Evolutionary conservation across 1,140 invertebrate genomes (phyloP), one percentile per base, ranked within the genome.

Genomic region (Zaprionus camerounensis): DNA sequence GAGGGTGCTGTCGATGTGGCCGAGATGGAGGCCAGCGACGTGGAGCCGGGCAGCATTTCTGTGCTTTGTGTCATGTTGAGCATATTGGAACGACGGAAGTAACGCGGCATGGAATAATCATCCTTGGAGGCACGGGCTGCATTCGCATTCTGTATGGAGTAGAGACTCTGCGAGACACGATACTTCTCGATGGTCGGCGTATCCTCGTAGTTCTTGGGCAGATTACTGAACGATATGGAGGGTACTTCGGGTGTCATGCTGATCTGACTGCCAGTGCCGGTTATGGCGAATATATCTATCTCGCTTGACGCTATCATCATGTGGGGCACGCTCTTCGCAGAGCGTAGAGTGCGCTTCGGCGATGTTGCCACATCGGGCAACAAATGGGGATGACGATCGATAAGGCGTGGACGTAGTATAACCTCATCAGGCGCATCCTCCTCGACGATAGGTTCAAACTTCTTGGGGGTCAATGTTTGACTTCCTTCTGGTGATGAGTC

Each of bases 231-330:
- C 20, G 92, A 93, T 59, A 93, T 93, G 3, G 86, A 93, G 4
- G 92, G 92, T 11, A 93, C 91, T 78, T 93, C 92, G 2, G 92
- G 92, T 9, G 92, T 93, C 92, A 93, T 93, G 64, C 92, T 92
- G 7, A 93, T 92, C 46, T 86, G 87, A 28, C 79, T 88, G 57
- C 83, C 80, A 13, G 86, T 88, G 31, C 90, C 92, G 6, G 91
- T 91, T 3, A 93, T 93, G 1, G 91, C 67, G 44, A 93, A 93
- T 17, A 93, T 93, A 26, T 93, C 92, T 7, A 77, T 93, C 53
- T 93, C 92, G 58, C 91, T 92, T 80, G 20, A 80, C 64, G 2
- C 86, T 64, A 6, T 91, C 88, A 57, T 91, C 70, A 93, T 91
- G 53, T 93, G 91, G 2, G 92, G 92, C 17, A 92, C 91, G 62